Base-by-base conservation (phyloP, 2,113 vertebrate species). In the Dipodomys merriami region DNA sequence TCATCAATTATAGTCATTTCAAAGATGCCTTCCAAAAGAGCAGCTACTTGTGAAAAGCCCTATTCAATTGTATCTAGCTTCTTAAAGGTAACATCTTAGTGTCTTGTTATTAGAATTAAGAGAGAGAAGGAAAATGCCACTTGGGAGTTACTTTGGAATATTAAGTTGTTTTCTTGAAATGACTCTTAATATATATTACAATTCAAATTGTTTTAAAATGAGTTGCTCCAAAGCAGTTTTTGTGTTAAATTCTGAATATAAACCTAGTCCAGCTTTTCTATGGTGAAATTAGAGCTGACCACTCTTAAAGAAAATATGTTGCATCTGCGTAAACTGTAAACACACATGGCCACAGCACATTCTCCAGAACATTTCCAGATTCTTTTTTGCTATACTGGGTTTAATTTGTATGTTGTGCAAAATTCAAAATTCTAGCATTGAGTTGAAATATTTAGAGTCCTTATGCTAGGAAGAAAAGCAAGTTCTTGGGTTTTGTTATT, bases 21-120 rank as follows among this genome's bases (percentile, higher is more conserved):
- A 72, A 95, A 93, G 84, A 30, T 22, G 29, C n/a, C 71, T 84
- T 90, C 49, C 29, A 93, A 91, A 93, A 95, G 90, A 86, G 83
- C 72, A 95, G 27, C 53, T 89, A 16, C 83, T 80, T 94, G 20
- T 82, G 68, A 93, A 95, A 93, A 91, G 25, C 78, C 25, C 67
- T 39, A 25, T 87, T 77, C 87, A 73, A 79, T 71, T 80, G 88
- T 62, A 91, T 84, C 91, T 39, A 76, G 71, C 71, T 91, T 96
- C 93, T 93, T 83, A 95, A 95, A 95, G 73, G 87, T 90, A 60
- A 49, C 74, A 69, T 78, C 49, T 33, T 72, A 30, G 18, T 68
- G 46, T 67, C 13, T 60, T 57, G 46, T 76, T 77, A 85, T 74
- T 87, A 74, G 49, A 44, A 33, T 44, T 64, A 69, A 76, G 88